phyloP scores from a whole-genome alignment of 2,888 invertebrate species.

The Gonocerus acuteangulatus region DNA sequence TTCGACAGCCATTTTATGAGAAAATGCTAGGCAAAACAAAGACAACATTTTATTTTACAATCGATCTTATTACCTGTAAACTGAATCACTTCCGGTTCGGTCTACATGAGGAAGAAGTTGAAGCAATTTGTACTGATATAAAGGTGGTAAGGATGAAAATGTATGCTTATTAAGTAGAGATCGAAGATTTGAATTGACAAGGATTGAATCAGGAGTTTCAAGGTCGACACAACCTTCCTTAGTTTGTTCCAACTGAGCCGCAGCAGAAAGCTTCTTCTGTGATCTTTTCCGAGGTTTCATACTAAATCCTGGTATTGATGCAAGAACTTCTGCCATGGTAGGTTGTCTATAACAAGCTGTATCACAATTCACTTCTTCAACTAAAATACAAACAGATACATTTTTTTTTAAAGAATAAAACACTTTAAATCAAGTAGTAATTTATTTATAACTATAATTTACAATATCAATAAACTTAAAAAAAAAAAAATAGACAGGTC shows the following conservation, averaged over 20 bases:
- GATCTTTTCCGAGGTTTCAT: constrained; percentile 67
- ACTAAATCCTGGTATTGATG: constrained; percentile 83
- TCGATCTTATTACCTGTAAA: constrained; percentile 45
- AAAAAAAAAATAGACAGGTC: too few species aligned
- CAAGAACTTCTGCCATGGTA: constrained; percentile 80
- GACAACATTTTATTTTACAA: too few species aligned
- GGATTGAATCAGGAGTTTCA: constrained; percentile 90
- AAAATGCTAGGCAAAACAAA: too few species aligned
- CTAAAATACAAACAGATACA: too few species aligned
- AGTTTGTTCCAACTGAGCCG: constrained; percentile 86
- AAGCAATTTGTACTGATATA: constrained; percentile 87
- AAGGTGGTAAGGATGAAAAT: constrained; percentile 73
- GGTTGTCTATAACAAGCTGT: constrained; percentile 44
- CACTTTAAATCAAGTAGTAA: background rate
- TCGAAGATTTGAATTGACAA: constrained; percentile 77
- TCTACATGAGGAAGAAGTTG: constrained; percentile 89
- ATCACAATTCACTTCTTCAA: constrained; percentile 47
- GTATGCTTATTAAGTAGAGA: constrained; percentile 86
- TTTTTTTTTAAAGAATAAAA: background rate
- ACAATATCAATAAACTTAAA: too few species aligned
- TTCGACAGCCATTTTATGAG: too few species aligned
- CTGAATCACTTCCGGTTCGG: constrained; percentile 48
- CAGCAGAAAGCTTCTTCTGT: constrained; percentile 69
- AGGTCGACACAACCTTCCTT: constrained; percentile 90
- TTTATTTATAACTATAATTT: background rate